Evolutionary conservation across 2,113 vertebrate species (phyloP), one percentile per base, ranked within the genome.

Genomic region (Pagrus major): DNA sequence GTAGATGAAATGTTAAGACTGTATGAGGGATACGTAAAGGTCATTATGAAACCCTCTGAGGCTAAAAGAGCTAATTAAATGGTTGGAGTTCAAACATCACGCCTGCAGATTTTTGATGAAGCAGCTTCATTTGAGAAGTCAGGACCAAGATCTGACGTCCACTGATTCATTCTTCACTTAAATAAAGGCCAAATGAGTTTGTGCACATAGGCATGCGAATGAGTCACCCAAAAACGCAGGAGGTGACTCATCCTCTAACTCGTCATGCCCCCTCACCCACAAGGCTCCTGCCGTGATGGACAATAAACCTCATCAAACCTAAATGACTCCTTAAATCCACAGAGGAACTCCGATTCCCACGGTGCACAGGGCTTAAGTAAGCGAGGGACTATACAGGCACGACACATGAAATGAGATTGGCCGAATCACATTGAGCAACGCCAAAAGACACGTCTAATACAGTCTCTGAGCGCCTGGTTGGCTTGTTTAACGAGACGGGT

Each of bases 201-300:
- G 27, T 41, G 64, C 23, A 51, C 75, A 58, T 11, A 4, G 4
- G 21, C 39, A 58, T n/a, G 27, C 18, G n/a, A n/a, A n/a, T n/a
- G n/a, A n/a, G n/a, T n/a, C n/a, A n/a, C n/a, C n/a, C n/a, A n/a
- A n/a, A 27, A 27, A 44, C 54, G 14, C 56, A 29, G 18, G 1
- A n/a, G n/a, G 8, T 51, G 74, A 77, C 54, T 69, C 75, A 69
- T 60, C 25, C 33, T 7, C 33, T 5, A 7, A 29, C 42, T n/a
- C 46, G 9, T 31, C 23, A 16, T 1, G 1, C 12, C 2, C 47
- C 47, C 4, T 55, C 52, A 27, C 18, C 15, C n/a, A 59, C 56
- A 16, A 20, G n/a, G 20, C 21, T 51, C 44, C 55, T 0, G 0
- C 56, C 52, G 58, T 2, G 44, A 35, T 1, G 1, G 14, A 69